Evolutionary conservation across 2,797 vertebrate species (phyloP).

Genomic region (Chelonia mydas): DNA sequence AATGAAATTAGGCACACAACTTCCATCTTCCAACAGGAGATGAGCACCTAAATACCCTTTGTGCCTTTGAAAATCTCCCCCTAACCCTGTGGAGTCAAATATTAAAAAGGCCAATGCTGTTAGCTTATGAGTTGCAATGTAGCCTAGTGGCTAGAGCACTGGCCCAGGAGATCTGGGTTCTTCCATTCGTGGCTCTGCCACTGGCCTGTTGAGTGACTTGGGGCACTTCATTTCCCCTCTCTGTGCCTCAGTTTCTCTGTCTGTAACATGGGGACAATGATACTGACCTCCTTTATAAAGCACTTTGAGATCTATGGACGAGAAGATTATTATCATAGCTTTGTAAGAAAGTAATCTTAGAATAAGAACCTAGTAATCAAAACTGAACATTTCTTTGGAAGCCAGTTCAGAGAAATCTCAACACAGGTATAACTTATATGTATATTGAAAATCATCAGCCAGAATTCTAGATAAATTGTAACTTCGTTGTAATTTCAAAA

Average conservation of each 20-base stretch:
- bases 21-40: background rate
- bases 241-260: background rate
- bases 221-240: background rate
- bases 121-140: background rate
- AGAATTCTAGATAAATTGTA: constrained; percentile 1
- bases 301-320: background rate
- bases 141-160: background rate
- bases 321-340: background rate
- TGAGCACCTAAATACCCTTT: background rate
- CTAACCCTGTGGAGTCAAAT: background rate
- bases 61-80: background rate
- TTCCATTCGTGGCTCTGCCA: background rate
- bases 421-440: background rate
- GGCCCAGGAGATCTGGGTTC: background rate
- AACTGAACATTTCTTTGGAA: background rate
- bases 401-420: background rate
- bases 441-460: background rate
- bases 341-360: background rate
- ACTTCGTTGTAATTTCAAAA: background rate
- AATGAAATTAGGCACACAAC: background rate
- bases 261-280: background rate
- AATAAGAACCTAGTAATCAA: background rate
- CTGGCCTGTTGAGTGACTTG: background rate
- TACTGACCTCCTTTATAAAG: background rate
- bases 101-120: background rate